A percentile compares a stretch with the other conserved stretches of the same genome.
Conservation (phyloP, 2,113 vertebrate genomes). For the Carettochelys insculpta region DNA sequence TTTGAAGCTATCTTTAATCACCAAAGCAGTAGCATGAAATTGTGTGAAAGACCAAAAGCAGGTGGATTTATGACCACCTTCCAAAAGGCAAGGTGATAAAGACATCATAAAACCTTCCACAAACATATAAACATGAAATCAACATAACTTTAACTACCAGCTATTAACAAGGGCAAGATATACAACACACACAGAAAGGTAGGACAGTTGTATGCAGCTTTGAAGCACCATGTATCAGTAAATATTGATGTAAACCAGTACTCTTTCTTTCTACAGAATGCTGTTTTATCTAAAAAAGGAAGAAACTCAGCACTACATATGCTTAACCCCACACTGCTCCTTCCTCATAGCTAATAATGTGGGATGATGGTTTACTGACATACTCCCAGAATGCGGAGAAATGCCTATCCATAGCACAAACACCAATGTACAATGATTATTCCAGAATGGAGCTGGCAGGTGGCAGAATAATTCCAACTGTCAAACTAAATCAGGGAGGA, state of each 20-base stretch:
- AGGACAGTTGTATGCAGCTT: background rate
- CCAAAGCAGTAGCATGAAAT: background rate
- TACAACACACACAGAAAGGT: background rate
- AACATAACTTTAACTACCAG: conserved; percentile 19
- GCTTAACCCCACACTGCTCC: background rate
- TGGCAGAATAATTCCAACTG: background rate
- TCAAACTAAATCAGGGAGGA: fast-evolving
- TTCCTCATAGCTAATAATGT: background rate
- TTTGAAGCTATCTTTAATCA: conserved; percentile 22
- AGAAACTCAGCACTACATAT: background rate
- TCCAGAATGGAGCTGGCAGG: background rate
- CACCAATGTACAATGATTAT: background rate
- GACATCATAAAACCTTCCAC: background rate
- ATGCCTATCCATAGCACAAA: background rate
- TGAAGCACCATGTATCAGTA: background rate
- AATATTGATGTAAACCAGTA: background rate
- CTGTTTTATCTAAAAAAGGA: background rate
- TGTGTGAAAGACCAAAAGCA: background rate
- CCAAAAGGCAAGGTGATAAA: conserved; percentile 18
- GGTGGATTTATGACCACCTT: background rate
- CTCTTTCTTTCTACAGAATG: background rate
- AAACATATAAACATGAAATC: conserved; percentile 15
- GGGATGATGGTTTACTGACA: background rate
- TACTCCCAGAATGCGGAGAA: background rate
- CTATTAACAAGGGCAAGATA: background rate